phyloP scores from a whole-genome alignment of 2,797 vertebrate genomes.

The Bryconaethiops microstoma region DNA sequence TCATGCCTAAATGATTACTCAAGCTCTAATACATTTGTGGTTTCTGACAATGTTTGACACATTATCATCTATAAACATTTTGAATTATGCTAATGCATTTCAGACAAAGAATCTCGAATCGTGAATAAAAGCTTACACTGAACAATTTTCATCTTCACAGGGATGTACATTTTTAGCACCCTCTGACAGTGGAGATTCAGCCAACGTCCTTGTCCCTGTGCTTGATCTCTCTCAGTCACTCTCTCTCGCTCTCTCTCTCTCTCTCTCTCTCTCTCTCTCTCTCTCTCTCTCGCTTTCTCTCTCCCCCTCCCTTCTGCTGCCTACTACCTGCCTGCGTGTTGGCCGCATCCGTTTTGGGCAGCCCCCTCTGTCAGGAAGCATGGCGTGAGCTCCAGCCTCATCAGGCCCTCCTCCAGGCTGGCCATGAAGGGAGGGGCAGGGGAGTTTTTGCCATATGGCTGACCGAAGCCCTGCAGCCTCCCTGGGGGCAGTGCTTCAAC shows the following conservation, averaged over 20 bases:
- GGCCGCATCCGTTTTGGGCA: constrained; percentile 68
- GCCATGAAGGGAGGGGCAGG: constrained; percentile 58
- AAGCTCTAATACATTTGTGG: too few species aligned
- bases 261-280: constrained; percentile 44
- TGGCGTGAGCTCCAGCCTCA: constrained; percentile 88
- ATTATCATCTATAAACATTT: too few species aligned
- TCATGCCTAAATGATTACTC: too few species aligned
- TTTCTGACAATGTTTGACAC: too few species aligned
- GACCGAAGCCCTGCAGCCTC: constrained; percentile 87
- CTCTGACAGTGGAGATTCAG: neutral
- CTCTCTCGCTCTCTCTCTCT: constrained; percentile 31
- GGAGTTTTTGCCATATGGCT: constrained; percentile 90
- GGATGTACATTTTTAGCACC: neutral
- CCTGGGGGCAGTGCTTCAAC: constrained; percentile 75
- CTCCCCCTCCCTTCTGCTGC: neutral
- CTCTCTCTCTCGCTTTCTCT: too few species aligned
- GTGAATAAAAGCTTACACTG: too few species aligned
- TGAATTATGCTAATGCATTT: too few species aligned
- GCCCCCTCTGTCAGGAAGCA: constrained; percentile 71
- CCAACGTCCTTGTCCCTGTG: neutral
- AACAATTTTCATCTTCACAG: neutral
- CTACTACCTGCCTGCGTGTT: constrained; percentile 64
- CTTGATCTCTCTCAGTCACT: neutral
- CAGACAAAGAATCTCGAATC: too few species aligned
- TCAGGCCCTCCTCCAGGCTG: constrained; percentile 81